These are phyloP conservation scores for Darevskia nairensis DNA, from an alignment of 2,797 vertebrate species.

Conservation along the genomic window DNA sequence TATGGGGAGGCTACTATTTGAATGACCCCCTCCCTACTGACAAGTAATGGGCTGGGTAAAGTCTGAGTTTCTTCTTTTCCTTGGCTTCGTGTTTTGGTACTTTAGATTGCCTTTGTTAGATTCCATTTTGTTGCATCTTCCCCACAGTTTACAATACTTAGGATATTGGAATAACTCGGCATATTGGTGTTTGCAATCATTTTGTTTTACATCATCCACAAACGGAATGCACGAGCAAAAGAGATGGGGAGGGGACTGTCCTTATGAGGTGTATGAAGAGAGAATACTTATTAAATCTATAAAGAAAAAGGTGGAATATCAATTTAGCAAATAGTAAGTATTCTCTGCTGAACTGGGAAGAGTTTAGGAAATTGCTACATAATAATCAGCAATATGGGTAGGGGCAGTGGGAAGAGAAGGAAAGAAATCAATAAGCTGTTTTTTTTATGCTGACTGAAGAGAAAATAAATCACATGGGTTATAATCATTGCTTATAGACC, in stretches of 20 bases:
- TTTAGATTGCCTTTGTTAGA: neutral
- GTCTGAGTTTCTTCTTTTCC: neutral
- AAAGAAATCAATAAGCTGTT: neutral
- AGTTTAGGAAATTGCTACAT: neutral
- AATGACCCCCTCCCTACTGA: neutral
- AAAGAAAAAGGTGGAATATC: neutral
- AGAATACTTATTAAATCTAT: neutral
- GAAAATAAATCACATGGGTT: slow-evolving; percentile 10
- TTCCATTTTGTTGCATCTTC: neutral
- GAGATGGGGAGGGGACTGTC: neutral
- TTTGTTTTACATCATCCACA: neutral
- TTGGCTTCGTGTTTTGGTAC: neutral
- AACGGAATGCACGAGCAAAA: neutral
- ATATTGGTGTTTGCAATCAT: neutral
- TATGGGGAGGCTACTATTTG: neutral
- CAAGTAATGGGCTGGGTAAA: neutral
- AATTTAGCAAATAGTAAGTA: neutral
- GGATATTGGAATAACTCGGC: neutral
- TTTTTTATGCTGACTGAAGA: neutral
- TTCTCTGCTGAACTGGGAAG: neutral
- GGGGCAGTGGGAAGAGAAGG: neutral
- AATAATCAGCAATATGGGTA: neutral
- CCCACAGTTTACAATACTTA: neutral
- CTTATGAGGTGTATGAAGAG: neutral
- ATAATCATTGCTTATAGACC: neutral